phyloP scores from a whole-genome alignment of 2,797 vertebrate species.

The Pogonophryne albipinna region DNA sequence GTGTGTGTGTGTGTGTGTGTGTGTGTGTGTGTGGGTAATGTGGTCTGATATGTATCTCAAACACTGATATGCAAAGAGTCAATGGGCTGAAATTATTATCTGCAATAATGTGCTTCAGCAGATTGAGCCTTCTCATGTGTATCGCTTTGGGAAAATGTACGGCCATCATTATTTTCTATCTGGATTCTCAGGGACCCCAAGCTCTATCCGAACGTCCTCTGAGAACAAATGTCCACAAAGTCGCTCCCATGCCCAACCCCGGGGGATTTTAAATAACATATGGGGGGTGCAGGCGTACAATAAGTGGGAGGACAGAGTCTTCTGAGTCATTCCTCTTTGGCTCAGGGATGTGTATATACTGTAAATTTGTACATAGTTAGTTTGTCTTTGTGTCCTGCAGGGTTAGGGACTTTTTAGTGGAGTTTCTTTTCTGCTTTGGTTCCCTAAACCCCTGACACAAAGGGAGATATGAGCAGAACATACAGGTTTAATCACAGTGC shows the following conservation, averaged over 20 bases:
- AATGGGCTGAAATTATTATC: slow-evolving; percentile 44
- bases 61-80: slow-evolving; percentile 43
- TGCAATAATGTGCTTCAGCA: slow-evolving; percentile 46
- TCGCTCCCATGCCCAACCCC: slow-evolving; percentile 16
- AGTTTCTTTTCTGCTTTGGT: slow-evolving; percentile 35
- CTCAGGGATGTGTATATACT: slow-evolving; percentile 55
- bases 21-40: background rate
- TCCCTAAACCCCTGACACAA: slow-evolving; percentile 47
- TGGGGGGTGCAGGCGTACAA: background rate
- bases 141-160: slow-evolving; percentile 29
- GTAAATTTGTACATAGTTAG: slow-evolving; percentile 70
- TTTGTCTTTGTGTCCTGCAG: slow-evolving; percentile 47
- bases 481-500: slow-evolving; percentile 43
- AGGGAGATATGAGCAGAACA: slow-evolving; percentile 40
- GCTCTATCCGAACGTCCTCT: slow-evolving; percentile 38
- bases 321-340: slow-evolving; percentile 39
- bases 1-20: too few species aligned
- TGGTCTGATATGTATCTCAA: too few species aligned
- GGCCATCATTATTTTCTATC: slow-evolving; percentile 32
- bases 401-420: slow-evolving; percentile 44
- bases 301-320: slow-evolving; percentile 2
- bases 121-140: slow-evolving; percentile 47
- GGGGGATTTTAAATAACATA: slow-evolving; percentile 28
- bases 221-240: slow-evolving; percentile 30
- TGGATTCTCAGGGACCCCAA: slow-evolving; percentile 29